Base-by-base conservation (phyloP, 2,797 vertebrate genomes). In the Miopithecus talapoin region DNA sequence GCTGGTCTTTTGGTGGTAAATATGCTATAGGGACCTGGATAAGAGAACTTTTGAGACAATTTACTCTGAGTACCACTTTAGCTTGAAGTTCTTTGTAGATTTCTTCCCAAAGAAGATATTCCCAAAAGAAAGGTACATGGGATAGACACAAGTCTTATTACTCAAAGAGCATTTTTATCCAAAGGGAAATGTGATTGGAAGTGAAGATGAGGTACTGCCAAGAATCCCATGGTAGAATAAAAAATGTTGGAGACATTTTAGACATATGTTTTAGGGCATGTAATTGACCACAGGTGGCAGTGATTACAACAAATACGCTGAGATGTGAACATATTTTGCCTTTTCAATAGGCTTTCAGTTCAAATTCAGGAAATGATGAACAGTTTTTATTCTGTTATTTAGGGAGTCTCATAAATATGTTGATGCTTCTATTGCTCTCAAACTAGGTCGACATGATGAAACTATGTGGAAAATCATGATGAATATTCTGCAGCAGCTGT, bases 331-430 rank as follows among this genome's bases (percentile, higher is more conserved):
- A n/a, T 50, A 85, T 59, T 2, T 10, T 28, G 76, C 72, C 10
- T 96, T 95, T 94, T 41, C 19, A 74, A 57, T 75, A 26, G 61
- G 4, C 28, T 96, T 92, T 13, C 22, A 95, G 24, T 57, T 94
- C 10, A 78, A 70, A 93, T 87, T 64, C 74, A 93, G 55, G n/a
- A 95, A 68, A 6, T 1, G 39, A 36, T 91, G 14, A 70, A 9
- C 87, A 68, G n/a, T 57, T 94, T 81, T 91, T 10, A 57, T 85
- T 84, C 59, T 80, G 39, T 74, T 41, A 83, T 85, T 96, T 84
- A 48, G 1, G 39, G 19, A 72, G 13, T 79, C 21, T 84, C 5
- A 30, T 84, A 87, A 83, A 97, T 41, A 74, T 55, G 10, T 39
- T 1, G 22, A 57, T 90, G 48, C 13, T 64, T 85, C 24, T 92